phyloP scores from a whole-genome alignment of 2,113 vertebrate genomes.

The Onychostoma macrolepis region DNA sequence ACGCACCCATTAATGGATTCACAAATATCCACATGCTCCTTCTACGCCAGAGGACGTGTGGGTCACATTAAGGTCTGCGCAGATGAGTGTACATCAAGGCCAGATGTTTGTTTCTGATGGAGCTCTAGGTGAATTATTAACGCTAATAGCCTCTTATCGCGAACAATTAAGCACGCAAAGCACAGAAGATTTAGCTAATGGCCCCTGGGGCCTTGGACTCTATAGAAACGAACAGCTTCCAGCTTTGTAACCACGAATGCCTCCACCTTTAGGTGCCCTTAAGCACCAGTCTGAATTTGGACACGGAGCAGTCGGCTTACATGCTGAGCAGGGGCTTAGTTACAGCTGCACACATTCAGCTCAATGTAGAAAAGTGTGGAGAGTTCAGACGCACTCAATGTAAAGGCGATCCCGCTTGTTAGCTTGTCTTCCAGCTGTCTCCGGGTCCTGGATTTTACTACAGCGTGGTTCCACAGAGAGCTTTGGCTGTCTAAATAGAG shows the following conservation, averaged over 20 bases:
- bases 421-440: conserved; percentile 38
- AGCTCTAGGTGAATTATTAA: conserved; percentile 30
- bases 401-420: conserved; percentile 1
- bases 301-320: background rate
- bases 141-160: conserved; percentile 42
- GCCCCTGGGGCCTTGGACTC: background rate
- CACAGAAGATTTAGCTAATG: conserved; percentile 34
- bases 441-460: conserved; percentile 6
- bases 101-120: background rate
- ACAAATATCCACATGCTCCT: conserved; percentile 27
- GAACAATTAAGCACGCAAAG: conserved; percentile 35
- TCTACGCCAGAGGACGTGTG: background rate
- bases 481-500: conserved; percentile 39
- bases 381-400: background rate
- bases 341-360: background rate
- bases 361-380: background rate
- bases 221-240: conserved; percentile 26
- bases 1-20: conserved; percentile 8
- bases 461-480: background rate
- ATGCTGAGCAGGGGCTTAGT: conserved; percentile 19
- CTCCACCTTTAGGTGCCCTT: conserved; percentile 21
- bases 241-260: background rate
- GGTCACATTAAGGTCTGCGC: conserved; percentile 11
- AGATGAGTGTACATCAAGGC: conserved; percentile 26
- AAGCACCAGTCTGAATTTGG: conserved; percentile 2